phyloP scores from a whole-genome alignment of 2,113 vertebrate genomes.

The Equus przewalskii region DNA sequence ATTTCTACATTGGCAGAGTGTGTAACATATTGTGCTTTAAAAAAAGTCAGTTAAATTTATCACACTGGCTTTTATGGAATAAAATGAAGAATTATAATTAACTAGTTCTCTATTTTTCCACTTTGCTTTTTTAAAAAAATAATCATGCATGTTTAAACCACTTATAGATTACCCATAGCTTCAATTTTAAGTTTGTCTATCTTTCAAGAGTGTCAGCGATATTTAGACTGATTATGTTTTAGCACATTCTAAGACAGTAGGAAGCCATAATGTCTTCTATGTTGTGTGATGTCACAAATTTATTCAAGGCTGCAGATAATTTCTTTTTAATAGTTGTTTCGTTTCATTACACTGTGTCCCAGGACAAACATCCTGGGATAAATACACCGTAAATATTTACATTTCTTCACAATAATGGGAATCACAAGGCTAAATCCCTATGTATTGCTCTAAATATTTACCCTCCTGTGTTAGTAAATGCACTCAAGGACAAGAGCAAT shows the following conservation, averaged over 20 bases:
- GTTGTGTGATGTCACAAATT: neutral
- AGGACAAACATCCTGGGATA: slow-evolving; percentile 70
- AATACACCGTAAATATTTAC: slow-evolving; percentile 84
- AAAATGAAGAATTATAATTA: slow-evolving; percentile 35
- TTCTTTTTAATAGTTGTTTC: slow-evolving; percentile 18
- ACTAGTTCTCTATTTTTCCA: neutral
- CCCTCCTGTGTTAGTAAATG: slow-evolving; percentile 73
- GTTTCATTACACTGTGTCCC: slow-evolving; percentile 65
- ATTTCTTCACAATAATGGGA: slow-evolving; percentile 81
- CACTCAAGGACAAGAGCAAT: slow-evolving; percentile 71
- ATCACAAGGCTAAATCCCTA: slow-evolving; percentile 70
- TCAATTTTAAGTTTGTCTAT: neutral
- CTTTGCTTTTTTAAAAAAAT: neutral
- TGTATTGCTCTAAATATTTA: slow-evolving; percentile 83
- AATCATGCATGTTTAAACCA: neutral
- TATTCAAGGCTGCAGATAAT: slow-evolving; percentile 17
- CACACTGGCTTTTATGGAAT: neutral
- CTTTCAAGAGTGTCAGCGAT: neutral
- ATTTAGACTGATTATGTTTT: slow-evolving; percentile 45
- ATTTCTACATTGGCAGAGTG: neutral
- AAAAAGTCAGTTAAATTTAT: neutral
- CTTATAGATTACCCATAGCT: neutral
- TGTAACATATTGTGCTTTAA: neutral
- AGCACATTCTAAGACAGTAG: neutral
- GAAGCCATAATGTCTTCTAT: slow-evolving; percentile 36